Evolutionary conservation across 37 sponge, comb jelly and placozoan species (phyloP).

Genomic region (Petrosia ficiformis): DNA sequence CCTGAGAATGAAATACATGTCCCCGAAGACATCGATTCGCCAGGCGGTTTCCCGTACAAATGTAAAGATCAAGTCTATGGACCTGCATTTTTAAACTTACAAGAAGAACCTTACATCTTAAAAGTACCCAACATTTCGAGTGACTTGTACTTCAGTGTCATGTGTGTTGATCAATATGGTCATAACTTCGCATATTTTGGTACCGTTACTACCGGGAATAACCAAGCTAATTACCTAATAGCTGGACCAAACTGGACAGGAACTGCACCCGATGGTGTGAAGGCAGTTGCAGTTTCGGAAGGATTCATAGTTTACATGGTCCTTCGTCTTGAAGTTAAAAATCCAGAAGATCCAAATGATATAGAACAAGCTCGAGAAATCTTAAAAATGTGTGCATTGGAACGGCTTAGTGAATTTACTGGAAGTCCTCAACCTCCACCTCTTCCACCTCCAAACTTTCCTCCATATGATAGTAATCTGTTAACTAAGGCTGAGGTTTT

Average conservation of each 20-base stretch:
- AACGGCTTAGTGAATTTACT: neutral
- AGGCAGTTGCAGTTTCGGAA: too few relatives aligned
- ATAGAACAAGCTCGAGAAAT: neutral
- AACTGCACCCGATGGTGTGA: neutral
- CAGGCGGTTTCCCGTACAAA: neutral
- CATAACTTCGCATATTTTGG: conserved; percentile 18
- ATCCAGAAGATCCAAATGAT: neutral
- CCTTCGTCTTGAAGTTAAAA: conserved; percentile 2
- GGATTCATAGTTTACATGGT: neutral
- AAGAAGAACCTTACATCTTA: conserved; percentile 18
- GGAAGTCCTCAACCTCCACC: neutral
- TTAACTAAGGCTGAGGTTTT: neutral
- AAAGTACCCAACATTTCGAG: neutral
- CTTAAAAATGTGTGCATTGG: neutral
- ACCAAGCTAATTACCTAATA: neutral
- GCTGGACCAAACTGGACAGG: conserved; percentile 23
- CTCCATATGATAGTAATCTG: neutral
- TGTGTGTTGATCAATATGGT: conserved; percentile 10
- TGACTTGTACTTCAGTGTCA: conserved; percentile 23
- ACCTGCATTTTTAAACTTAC: conserved; percentile 15
- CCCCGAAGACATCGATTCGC: neutral
- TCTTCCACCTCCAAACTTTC: neutral
- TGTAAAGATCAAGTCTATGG: conserved; percentile 17
- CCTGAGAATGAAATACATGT: too few relatives aligned
- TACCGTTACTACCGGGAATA: conserved; percentile 5